These are phyloP conservation scores for Nyctalus aviator DNA, from an alignment of 2,797 vertebrate genomes.

Conservation along the genomic window DNA sequence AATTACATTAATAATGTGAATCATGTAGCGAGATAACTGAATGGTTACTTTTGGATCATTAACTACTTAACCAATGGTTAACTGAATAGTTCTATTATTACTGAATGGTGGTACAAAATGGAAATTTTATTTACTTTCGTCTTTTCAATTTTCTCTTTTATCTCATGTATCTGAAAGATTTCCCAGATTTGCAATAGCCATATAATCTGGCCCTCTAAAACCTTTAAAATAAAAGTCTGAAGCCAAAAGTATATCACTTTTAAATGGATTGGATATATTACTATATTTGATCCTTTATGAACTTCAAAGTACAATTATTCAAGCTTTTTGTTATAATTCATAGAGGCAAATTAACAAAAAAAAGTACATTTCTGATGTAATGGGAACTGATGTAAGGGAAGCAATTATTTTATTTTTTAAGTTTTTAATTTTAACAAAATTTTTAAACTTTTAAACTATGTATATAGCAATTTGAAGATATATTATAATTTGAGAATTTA, in stretches of 20 bases:
- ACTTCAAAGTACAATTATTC: slow-evolving; percentile 22
- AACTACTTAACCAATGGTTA: not conserved
- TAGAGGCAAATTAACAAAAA: slow-evolving; percentile 17
- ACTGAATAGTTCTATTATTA: slow-evolving; percentile 37
- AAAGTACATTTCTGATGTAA: slow-evolving; percentile 3
- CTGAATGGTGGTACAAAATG: slow-evolving; percentile 31
- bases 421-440: slow-evolving; percentile 22
- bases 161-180: slow-evolving; percentile 6
- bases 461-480: slow-evolving; percentile 23
- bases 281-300: slow-evolving; percentile 24
- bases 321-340: slow-evolving; percentile 24
- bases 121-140: slow-evolving; percentile 27
- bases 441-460: not conserved
- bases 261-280: slow-evolving; percentile 32
- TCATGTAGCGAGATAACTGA: slow-evolving; percentile 38
- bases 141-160: slow-evolving; percentile 41
- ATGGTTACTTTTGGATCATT: slow-evolving; percentile 19
- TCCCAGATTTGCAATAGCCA: slow-evolving; percentile 5
- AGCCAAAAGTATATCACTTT: slow-evolving; percentile 31
- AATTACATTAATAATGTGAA: slow-evolving; percentile 35
- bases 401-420: slow-evolving; percentile 17
- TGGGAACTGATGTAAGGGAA: not conserved
- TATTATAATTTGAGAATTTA: slow-evolving; percentile 47
- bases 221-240: slow-evolving; percentile 73
- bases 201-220: slow-evolving; percentile 44